Base-by-base conservation (phyloP, 2,888 invertebrate species). In the Polymixis flavicincta region DNA sequence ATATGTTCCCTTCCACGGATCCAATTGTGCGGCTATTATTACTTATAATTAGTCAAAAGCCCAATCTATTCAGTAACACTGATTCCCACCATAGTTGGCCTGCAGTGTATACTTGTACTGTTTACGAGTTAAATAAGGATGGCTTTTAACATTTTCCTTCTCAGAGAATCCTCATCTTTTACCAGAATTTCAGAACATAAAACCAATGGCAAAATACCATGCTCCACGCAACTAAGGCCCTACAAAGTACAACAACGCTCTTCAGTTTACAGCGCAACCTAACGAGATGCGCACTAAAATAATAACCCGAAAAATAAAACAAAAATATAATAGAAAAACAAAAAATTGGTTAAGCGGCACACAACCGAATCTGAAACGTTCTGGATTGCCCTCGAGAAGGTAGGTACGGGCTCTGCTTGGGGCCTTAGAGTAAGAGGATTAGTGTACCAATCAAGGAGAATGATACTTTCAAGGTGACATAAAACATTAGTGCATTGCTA, bases 381-480 rank as follows among this genome's bases (percentile, higher is more conserved):
- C 89, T 92, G 95, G 93, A 95, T 95, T 95, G 92, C 95, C 92
- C 95, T 96, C 93, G 92, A 95, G 92, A 90, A 92, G 94, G 91
- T 92, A 91, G 93, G 92, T 92, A 92, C 91, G 87, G 89, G 85
- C 86, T 90, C 85, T 81, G 78, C 76, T 71, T 90, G 74, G 79
- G 92, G 94, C 93, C 90, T 92, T 59, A 69, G 87, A 92, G 87
- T 61, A 2, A 66, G 90, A 88, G 89, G 65, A 50, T 17, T 22
- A 14, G 3, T 45, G n/a, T 28, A 55, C 19, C 45, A 61, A 45
- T 52, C 64, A 32, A 64, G 32, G 14, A 59, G 14, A 32, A 14
- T 48, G 6, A 28, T 77, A 37, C 13, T 50, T 55, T 9, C 6
- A 42, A 0, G 3, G 42, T 37, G 19, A 19, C 22, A 1, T 14